A percentile compares a stretch with the other conserved stretches of the same genome.
Evolutionary conservation across 2,888 invertebrate species (phyloP).

Genomic region (Aelia acuminata): DNA sequence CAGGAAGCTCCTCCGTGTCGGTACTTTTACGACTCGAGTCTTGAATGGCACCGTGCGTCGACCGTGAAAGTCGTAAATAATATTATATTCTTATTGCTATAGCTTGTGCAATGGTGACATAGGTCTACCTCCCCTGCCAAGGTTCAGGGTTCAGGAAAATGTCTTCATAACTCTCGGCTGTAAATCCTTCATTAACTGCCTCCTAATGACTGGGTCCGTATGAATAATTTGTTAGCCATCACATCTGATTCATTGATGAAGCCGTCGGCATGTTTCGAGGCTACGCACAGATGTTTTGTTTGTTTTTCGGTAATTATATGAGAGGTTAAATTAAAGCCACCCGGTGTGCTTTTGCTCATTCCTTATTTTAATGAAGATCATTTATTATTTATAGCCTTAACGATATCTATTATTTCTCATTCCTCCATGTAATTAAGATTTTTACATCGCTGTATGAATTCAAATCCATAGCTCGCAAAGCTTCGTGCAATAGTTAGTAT

Average conservation of each 20-base stretch:
- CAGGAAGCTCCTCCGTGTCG: constrained; percentile 9
- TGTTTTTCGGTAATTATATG: background rate
- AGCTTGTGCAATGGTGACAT: background rate
- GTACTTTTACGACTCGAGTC: constrained; percentile 22
- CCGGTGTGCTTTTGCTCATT: no score
- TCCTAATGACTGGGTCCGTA: background rate
- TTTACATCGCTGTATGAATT: no score
- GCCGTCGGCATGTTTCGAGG: background rate
- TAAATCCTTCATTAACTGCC: constrained; percentile 32
- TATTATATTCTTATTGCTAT: constrained; percentile 30
- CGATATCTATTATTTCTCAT: no score
- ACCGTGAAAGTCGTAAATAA: constrained; percentile 37
- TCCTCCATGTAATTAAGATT: no score
- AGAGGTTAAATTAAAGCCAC: no score
- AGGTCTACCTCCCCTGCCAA: background rate
- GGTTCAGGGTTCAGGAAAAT: constrained; percentile 25
- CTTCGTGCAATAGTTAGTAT: no score
- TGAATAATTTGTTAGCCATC: background rate
- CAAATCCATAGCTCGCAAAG: no score
- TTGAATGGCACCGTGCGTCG: constrained; percentile 19
- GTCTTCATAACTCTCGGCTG: constrained; percentile 11
- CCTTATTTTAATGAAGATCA: no score
- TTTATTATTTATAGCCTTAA: no score
- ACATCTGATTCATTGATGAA: constrained; percentile 21
- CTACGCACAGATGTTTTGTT: background rate